Base-by-base conservation (phyloP, 2,113 vertebrate genomes). In the Martes martes region DNA sequence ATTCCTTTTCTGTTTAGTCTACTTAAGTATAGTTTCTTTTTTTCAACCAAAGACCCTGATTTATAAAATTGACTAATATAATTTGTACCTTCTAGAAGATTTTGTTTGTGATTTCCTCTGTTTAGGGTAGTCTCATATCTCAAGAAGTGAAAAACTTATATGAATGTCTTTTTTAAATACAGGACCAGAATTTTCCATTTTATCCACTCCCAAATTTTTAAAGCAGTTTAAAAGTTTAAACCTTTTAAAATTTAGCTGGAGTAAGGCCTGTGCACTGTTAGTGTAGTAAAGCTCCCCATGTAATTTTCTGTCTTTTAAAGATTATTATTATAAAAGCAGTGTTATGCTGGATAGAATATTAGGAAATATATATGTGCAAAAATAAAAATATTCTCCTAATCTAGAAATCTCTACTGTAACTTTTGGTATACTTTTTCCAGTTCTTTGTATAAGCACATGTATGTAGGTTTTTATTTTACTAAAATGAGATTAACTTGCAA, bases 1-100 rank as follows among this genome's bases (percentile, higher is more conserved):
- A 91, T 80, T 94, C 2, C 31, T 90, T 93, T 96, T 96, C 88
- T 91, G 11, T 57, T 63, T 61, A 92, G 26, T 33, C 28, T 61
- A 57, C 47, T 21, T 50, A 78, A 81, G 81, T 88, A 74, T 2
- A 11, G 42, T 67, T 6, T 76, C 39, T 87, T 73, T 87, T 39
- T 94, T 86, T 89, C 6, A 80, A 33, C 39, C 45, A 88, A 93
- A 39, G 28, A 73, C 18, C 36, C 55, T 88, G 24, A 67, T 84
- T 93, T 81, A 23, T 94, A 85, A 67, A 96, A 39, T 87, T 90
- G 80, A 28, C 59, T 96, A 69, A 42, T 81, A 63, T 28, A 52
- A 52, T 88, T 90, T 42, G 61, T 33, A 24, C 33, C 21, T 81
- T 28, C 7, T 92, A 80, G 57, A 26, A 80, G 57, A 16, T 79